Base-by-base conservation (phyloP, 2,888 invertebrate genomes). In the Aleiodes leptofemur region DNA sequence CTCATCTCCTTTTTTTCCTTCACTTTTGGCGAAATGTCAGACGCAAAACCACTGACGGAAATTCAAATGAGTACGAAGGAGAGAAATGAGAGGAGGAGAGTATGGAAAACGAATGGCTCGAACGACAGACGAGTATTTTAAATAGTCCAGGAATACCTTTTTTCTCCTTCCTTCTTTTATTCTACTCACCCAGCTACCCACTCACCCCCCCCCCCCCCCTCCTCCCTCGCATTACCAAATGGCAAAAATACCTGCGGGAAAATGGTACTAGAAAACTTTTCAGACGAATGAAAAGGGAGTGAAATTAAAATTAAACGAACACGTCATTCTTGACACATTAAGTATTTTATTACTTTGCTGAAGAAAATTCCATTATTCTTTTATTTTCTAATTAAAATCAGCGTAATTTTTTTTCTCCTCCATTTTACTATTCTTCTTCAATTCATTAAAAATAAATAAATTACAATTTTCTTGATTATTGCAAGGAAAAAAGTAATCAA, bases 61-160 rank as follows among this genome's bases (percentile, higher is more conserved):
- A 81, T 80, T 81, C 78, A 81, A 81, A 81, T 81, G 77, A 80
- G 77, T 76, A 69, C 72, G 56, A 53, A 43, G 64, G 50, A 48
- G 50, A 48, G 57, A 69, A 57, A 43, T 31, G 53, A 48, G 61
- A 56, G 57, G 50, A 48, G 64, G 59, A 72, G 59, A 55, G 64
- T 59, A 72, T 48, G 64, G 68, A 75, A 66, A 75, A 50, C 31
- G 68, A 76, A 53, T 64, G 68, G 50, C 29, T 74, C 74, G 64
- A 76, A 50, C 69, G 69, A 70, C 74, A 71, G 76, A 76, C 73
- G 77, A 48, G 70, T 76, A 76, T 78, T 78, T 78, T 76, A 78
- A 76, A 78, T 76, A 78, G 77, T 69, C 76, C 13, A 38, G 69
- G 57, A 57, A 9, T 38, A 59, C 14, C 23, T 56, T 56, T 56